These are phyloP conservation scores for Eupsittula cactorum DNA, from an alignment of 2,113 vertebrate species.

Conservation along the genomic window DNA sequence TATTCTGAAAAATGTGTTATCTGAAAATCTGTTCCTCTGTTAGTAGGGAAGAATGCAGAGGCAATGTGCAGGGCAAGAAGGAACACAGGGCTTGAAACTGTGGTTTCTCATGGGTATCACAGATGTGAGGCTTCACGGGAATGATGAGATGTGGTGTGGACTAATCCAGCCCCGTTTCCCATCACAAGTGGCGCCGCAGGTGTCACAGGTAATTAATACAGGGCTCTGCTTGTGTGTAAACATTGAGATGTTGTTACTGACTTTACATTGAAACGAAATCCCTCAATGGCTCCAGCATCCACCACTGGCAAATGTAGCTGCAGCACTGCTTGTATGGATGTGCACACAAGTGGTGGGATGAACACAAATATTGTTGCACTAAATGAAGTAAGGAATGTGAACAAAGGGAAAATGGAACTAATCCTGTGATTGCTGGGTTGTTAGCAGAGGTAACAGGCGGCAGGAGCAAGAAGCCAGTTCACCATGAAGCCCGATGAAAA, in stretches of 20 bases:
- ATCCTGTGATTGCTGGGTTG: constrained; percentile 57
- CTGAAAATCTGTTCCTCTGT: background rate
- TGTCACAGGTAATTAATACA: constrained; percentile 65
- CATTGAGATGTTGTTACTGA: constrained; percentile 52
- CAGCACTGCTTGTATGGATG: background rate
- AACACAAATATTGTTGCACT: constrained; percentile 1
- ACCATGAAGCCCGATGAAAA: constrained; percentile 74
- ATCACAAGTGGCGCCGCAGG: constrained; percentile 51
- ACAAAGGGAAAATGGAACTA: constrained; percentile 67
- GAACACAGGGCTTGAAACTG: background rate
- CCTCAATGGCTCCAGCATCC: background rate
- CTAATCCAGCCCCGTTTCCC: constrained; percentile 49
- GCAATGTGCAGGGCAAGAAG: background rate
- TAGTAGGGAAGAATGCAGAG: background rate
- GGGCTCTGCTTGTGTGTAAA: constrained; percentile 45
- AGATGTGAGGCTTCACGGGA: constrained; percentile 54
- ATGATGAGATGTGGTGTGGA: constrained; percentile 32
- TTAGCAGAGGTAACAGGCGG: constrained; percentile 73
- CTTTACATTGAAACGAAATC: background rate
- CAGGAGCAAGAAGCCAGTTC: constrained; percentile 74
- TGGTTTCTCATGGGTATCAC: constrained; percentile 6
- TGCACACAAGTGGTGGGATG: background rate
- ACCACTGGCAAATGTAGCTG: background rate
- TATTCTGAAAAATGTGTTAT: background rate
- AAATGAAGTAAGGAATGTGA: background rate